Percentiles rank a stretch among this genome's conserved stretches.
These are phyloP conservation scores for Eupithecia inturbata DNA, from an alignment of 2,888 invertebrate genomes.

Conservation along the genomic window DNA sequence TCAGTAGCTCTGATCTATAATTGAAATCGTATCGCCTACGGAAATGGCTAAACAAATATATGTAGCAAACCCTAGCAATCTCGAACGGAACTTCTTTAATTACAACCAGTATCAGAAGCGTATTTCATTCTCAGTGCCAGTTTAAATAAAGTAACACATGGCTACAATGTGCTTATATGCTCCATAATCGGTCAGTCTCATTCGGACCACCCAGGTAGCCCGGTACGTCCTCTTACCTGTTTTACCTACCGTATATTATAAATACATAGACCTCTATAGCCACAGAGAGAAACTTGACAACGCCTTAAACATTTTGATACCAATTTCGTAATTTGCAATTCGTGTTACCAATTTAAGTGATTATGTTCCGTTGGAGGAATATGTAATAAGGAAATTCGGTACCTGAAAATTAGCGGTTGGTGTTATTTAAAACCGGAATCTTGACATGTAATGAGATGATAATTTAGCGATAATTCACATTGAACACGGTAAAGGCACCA, in stretches of 20 bases:
- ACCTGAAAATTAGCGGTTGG: conserved; percentile 58
- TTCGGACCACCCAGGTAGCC: conserved; percentile 79
- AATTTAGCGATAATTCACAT: conserved; percentile 58
- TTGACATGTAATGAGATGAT: conserved; percentile 68
- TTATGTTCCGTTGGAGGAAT: conserved; percentile 67
- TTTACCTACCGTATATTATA: conserved; percentile 46
- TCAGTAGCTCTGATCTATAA: not conserved
- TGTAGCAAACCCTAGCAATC: conserved; percentile 17
- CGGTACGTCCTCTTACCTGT: conserved; percentile 63
- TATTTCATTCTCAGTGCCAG: conserved; percentile 70
- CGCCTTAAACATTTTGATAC: conserved; percentile 59
- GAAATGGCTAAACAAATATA: conserved; percentile 3
- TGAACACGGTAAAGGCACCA: conserved; percentile 46
- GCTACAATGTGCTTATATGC: conserved; percentile 59
- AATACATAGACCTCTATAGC: conserved; percentile 20
- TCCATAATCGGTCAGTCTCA: conserved; percentile 71
- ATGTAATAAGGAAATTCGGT: conserved; percentile 69
- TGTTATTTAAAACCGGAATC: conserved; percentile 63
- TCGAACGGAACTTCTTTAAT: conserved; percentile 58
- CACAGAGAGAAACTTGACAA: conserved; percentile 49
- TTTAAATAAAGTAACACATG: conserved; percentile 64
- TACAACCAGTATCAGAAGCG: conserved; percentile 64
- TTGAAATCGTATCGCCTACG: conserved; percentile 1
- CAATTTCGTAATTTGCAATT: conserved; percentile 79
- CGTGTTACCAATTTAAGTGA: conserved; percentile 77